Evolutionary conservation across 2,888 invertebrate genomes (phyloP).

Genomic region (Yponomeuta malinellus): DNA sequence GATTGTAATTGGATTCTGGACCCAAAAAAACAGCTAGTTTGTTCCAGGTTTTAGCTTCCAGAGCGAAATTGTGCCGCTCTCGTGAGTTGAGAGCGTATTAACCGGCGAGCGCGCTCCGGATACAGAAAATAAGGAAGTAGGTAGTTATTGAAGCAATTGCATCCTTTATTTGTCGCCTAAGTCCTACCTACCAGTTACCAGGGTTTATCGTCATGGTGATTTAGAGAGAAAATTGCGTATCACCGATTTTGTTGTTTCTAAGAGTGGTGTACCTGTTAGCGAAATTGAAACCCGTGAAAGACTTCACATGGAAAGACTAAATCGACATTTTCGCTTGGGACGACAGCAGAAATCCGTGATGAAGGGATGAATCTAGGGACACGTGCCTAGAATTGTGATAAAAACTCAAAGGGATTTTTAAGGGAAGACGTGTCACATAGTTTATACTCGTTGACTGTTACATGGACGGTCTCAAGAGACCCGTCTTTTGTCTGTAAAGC

Average conservation of each 20-base stretch:
- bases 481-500: not conserved
- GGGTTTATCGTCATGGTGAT: too few species aligned
- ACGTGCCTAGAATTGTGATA: not conserved
- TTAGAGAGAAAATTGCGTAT: too few species aligned
- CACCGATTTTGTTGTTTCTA: too few species aligned
- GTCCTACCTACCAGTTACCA: conserved; percentile 4
- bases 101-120: conserved; percentile 39
- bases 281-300: too few species aligned
- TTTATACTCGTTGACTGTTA: not conserved
- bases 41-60: not conserved
- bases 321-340: not conserved
- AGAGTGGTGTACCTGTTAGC: too few species aligned
- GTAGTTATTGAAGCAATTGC: conserved; percentile 68
- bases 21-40: not conserved
- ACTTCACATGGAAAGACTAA: too few species aligned
- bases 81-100: not conserved
- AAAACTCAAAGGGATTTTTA: not conserved
- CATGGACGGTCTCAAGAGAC: not conserved
- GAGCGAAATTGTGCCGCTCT: not conserved
- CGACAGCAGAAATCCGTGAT: not conserved
- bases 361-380: not conserved
- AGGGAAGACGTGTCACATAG: not conserved
- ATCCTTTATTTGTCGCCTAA: conserved; percentile 26
- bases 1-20: not conserved
- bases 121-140: conserved; percentile 69